Percentiles rank a stretch among this genome's conserved stretches.
These are phyloP conservation scores for Pseudochromis fuscus DNA, from an alignment of 2,797 vertebrate genomes.

Conservation along the genomic window DNA sequence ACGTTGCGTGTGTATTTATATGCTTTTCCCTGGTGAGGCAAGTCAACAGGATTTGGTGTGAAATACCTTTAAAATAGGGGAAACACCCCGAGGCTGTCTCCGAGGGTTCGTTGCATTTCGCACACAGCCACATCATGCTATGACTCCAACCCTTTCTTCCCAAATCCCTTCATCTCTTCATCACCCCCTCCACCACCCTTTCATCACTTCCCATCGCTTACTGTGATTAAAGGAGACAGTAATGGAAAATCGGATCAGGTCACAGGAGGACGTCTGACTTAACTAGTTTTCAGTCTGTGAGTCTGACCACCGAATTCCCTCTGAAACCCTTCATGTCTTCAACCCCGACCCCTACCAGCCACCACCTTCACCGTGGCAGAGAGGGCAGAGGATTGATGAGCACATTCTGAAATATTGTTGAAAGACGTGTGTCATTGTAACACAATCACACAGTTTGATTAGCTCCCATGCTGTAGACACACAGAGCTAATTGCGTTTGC, in stretches of 20 bases:
- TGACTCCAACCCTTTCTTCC: constrained; percentile 56
- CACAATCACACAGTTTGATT: constrained; percentile 54
- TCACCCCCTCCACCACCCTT: constrained; percentile 55
- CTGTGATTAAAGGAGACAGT: constrained; percentile 73
- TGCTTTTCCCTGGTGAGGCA: constrained; percentile 31
- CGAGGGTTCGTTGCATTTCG: constrained; percentile 59
- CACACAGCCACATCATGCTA: constrained; percentile 43
- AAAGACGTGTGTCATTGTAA: constrained; percentile 56
- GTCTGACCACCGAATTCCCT: constrained; percentile 34
- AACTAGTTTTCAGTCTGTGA: constrained; percentile 43
- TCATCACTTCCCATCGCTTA: constrained; percentile 67
- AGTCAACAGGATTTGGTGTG: constrained; percentile 56
- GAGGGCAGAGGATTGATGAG: constrained; percentile 52
- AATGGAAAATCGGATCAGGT: constrained; percentile 75
- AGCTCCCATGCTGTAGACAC: constrained; percentile 53
- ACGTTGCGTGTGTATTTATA: constrained; percentile 2
- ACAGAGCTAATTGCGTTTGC: constrained; percentile 59
- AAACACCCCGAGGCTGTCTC: constrained; percentile 59
- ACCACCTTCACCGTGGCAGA: constrained; percentile 19
- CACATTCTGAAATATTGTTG: constrained; percentile 29
- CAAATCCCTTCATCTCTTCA: constrained; percentile 68
- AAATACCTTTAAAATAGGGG: constrained; percentile 51
- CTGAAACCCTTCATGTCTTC: constrained; percentile 40
- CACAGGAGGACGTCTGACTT: constrained; percentile 67
- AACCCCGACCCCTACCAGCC: constrained; percentile 18